Evolutionary conservation across 2,888 invertebrate genomes (phyloP).

Genomic region (Timandra comae): DNA sequence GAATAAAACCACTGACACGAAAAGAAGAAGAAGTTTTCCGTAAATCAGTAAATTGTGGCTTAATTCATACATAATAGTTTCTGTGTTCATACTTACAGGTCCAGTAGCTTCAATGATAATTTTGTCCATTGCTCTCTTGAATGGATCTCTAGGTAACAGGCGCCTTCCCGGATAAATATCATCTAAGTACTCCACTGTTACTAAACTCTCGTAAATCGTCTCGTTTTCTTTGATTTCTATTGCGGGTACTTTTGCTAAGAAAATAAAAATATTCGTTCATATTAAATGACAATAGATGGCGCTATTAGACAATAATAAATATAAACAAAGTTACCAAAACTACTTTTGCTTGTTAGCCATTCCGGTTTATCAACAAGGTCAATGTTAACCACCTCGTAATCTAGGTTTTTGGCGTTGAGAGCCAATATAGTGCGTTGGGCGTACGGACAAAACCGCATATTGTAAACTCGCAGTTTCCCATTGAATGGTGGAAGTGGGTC

Average conservation of each 20-base stretch:
- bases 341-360: slow-evolving; percentile 84
- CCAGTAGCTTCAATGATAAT: slow-evolving; percentile 76
- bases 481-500: slow-evolving; percentile 79
- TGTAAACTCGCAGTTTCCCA: slow-evolving; percentile 84
- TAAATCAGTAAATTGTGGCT: no score
- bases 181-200: slow-evolving; percentile 88
- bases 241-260: slow-evolving; percentile 83
- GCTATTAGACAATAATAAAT: no score
- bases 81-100: slow-evolving; percentile 45
- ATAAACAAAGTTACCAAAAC: slow-evolving; percentile 68
- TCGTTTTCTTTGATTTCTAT: slow-evolving; percentile 81
- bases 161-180: slow-evolving; percentile 82
- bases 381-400: slow-evolving; percentile 84
- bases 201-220: slow-evolving; percentile 84
- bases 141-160: slow-evolving; percentile 80
- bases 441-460: slow-evolving; percentile 89
- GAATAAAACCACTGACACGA: no score
- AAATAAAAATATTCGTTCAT: background rate
- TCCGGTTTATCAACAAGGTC: slow-evolving; percentile 86
- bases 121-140: slow-evolving; percentile 83
- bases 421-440: slow-evolving; percentile 86
- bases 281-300: background rate
- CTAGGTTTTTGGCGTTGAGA: slow-evolving; percentile 85
- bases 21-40: no score
- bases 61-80: no score